A percentile compares a stretch with the other conserved stretches of the same genome.
Conservation (phyloP, 2,113 vertebrate species). For the Hippopotamus amphibius region DNA sequence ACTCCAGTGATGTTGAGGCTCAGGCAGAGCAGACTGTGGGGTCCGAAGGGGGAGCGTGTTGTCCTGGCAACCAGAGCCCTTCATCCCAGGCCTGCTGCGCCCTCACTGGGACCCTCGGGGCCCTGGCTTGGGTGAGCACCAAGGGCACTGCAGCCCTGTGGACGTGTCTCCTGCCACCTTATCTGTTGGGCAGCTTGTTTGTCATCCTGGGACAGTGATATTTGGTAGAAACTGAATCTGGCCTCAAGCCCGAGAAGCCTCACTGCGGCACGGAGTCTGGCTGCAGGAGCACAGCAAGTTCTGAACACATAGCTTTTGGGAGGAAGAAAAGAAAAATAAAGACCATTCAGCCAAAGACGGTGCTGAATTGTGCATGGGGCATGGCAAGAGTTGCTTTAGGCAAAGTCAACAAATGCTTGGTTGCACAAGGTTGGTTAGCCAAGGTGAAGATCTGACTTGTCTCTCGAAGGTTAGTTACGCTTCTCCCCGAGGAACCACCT, state of each 20-base stretch:
- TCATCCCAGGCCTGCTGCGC: accelerated
- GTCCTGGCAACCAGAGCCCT: background rate
- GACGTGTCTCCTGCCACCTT: background rate
- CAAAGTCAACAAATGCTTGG: too few relatives aligned
- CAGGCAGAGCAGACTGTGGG: background rate
- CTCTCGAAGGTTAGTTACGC: background rate
- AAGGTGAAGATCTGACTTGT: background rate
- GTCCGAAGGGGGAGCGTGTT: background rate
- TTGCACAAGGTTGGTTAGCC: background rate
- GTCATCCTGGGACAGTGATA: background rate
- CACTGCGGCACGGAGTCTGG: too few relatives aligned
- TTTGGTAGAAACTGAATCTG: background rate
- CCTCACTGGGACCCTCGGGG: background rate
- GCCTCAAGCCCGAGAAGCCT: background rate
- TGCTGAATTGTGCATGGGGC: background rate
- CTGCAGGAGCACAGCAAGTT: background rate
- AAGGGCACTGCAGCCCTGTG: accelerated
- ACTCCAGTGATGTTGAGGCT: background rate
- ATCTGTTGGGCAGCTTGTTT: background rate
- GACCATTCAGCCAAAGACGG: background rate
- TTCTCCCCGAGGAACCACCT: background rate
- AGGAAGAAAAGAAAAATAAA: background rate
- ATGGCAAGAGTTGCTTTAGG: background rate
- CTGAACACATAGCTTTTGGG: background rate
- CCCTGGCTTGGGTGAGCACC: background rate